Conservation (phyloP, 2,113 vertebrate genomes). For the Nasalis larvatus region DNA sequence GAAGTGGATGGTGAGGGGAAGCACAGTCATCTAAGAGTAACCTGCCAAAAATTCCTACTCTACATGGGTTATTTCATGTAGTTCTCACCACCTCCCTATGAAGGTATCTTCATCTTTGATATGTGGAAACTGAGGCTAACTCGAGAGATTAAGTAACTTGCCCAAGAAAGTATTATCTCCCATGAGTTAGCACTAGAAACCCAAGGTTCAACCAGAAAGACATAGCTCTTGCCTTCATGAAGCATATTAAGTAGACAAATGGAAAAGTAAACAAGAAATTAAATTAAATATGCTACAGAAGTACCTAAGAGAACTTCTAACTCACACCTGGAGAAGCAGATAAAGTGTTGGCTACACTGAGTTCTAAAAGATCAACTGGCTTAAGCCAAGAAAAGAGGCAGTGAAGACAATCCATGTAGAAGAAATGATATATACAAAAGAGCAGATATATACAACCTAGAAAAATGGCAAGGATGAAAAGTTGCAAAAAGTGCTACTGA, state of each 20-base stretch:
- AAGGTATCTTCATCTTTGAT: neutral
- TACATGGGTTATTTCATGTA: neutral
- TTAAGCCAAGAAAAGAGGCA: neutral
- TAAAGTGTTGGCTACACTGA: neutral
- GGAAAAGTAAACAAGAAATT: neutral
- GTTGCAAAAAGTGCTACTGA: neutral
- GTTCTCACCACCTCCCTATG: neutral
- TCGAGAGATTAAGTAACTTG: neutral
- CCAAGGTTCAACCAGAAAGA: neutral
- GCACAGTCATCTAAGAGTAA: neutral
- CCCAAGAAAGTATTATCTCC: neutral
- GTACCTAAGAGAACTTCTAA: neutral
- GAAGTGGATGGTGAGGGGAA: neutral
- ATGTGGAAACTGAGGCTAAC: neutral
- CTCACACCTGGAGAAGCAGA: neutral
- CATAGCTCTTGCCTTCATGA: neutral
- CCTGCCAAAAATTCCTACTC: neutral
- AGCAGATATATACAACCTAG: neutral
- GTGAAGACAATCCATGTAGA: neutral
- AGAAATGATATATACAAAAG: neutral
- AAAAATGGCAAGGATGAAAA: neutral
- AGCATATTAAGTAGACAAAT: neutral
- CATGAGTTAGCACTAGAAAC: neutral
- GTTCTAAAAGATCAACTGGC: neutral
- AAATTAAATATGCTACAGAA: neutral